Evolutionary conservation across 2,888 invertebrate species (phyloP), one percentile per base, ranked within the genome.

Genomic region (Allygus modestus): DNA sequence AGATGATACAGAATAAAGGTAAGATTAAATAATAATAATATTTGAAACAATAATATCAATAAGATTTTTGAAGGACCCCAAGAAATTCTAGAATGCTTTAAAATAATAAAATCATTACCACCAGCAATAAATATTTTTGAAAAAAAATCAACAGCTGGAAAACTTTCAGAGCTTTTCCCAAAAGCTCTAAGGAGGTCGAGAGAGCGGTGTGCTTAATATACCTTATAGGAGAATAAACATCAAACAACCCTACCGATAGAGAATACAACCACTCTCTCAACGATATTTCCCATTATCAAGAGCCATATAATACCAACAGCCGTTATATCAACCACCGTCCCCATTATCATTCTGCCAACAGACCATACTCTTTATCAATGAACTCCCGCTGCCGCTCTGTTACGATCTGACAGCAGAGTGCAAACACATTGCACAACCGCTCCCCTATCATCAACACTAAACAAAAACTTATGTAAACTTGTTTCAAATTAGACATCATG

Each of bases 271-370:
- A 15, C 65, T 65, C 65, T 65, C 65, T 65, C 65, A 28, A 28
- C 23, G 54, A 23, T 28, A 65, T 15, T 65, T 28, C 20, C 65
- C 28, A 65, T 31, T 65, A 65, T 65, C 65, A 28, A 65, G 65
- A 65, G 65, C 31, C 65, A 65, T 65, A 65, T 65, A 65, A 54
- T 28, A 28, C 65, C 28, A 28, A 65, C 65, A 65, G 65, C 65
- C 65, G 31, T 20, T 28, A 65, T 65, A 65, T 65, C 65, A 58
- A 23, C 58, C 58, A 46, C 46, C 46, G 17, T 46, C 20, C 23
- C 58, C 58, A 65, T 31, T 65, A 65, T 65, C 65, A 65, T 65
- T 65, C 65, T 65, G 31, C 65, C 65, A 65, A 65, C 65, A 65
- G 28, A 65, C 54, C 23, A 15, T 46, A 46, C 20, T 54, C 54